Evolutionary conservation across 1,140 invertebrate species (phyloP), one percentile per base, ranked within the genome.

Genomic region (Formica exsecta): DNA sequence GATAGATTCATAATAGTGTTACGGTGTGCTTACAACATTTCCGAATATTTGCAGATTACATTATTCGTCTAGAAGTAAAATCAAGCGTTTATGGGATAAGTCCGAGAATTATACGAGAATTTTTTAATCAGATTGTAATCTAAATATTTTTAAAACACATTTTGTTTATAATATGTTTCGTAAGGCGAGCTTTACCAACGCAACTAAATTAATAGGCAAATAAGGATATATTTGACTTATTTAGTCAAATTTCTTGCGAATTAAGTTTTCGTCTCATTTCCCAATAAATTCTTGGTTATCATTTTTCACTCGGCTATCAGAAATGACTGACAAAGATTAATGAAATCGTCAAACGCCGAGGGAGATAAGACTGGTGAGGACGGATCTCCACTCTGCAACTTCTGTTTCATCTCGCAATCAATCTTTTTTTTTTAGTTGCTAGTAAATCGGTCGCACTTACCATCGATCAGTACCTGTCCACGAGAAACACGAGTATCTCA

Each of bases 301-400:
- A 73, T 44, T 77, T 87, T n/a, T 66, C 44, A 36, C 51, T 16
- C 22, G 11, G 36, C 81, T 36, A 59, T 88, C 75, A 86, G 25
- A 48, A 66, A 44, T 65, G 74, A 74, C 54, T 79, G 88, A 85
- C 88, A 61, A 19, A 79, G 88, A 89, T 89, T 88, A 89, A 89
- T 86, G 87, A 76, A 80, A 62, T 41, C 48, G 44, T 41, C 38
- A 83, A 83, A 74, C 44, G 80, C n/a, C 6, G 41, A 38, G 19
- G 62, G 48, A 65, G 88, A 89, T 77, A 64, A 86, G 62, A 75
- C 44, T 29, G 65, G 62, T 79, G 65, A 88, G 70, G 62, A 66
- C 44, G 59, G 74, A 68, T 85, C 36, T 80, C 48, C 80, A 54
- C 36, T 76, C 29, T 7, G 22, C 62, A 86, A 68, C 73, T 65